Evolutionary conservation across 2,113 vertebrate species (phyloP), one percentile per base, ranked within the genome.

Genomic region (Erpornis zantholeuca): DNA sequence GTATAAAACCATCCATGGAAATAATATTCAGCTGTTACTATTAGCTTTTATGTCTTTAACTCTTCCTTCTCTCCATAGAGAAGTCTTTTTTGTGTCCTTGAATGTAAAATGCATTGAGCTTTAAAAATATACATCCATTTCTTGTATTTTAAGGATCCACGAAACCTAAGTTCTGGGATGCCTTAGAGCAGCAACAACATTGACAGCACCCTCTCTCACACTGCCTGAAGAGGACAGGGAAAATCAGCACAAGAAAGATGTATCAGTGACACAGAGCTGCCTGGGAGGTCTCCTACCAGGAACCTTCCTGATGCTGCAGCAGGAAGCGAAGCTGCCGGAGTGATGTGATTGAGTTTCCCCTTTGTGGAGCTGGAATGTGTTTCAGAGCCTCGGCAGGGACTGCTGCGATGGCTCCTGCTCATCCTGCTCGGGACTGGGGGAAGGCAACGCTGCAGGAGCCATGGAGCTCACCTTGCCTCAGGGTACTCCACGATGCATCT

Each of bases 351-450:
- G 50, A 52, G 20, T 50, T 76, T 42, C 8, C 44, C 20, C 40
- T 68, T 57, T 0, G 4, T 9, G 73, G 28, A 63, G 52, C 47
- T 10, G 15, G 4, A 12, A 1, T 21, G 44, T 52, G 33, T 36
- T 71, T 60, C 64, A 38, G 82, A 78, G 36, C 54, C 63, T 40
- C 0, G 0, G 33, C 64, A 54, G 69, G 10, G 54, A 4, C 35
- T 35, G 75, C 66, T 82, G 53, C 0, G 0, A 23, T 0, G 7
- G 11, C 17, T 86, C 54, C 76, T 35, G 40, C 1, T 52, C 1
- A 0, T 53, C 53, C 68, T 79, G 64, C 80, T 60, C 0, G 0
- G 53, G 22, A 7, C 8, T 0, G 1, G n/a, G 49, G 45, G 20
- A 72, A 6, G 15, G 11, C 18, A 45, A 1, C 2, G 0, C 0